A percentile compares a stretch with the other conserved stretches of the same genome.
These are phyloP conservation scores for Paelopatides confundens DNA, from an alignment of 53 echinoderm and acorn worm species.

Conservation along the genomic window DNA sequence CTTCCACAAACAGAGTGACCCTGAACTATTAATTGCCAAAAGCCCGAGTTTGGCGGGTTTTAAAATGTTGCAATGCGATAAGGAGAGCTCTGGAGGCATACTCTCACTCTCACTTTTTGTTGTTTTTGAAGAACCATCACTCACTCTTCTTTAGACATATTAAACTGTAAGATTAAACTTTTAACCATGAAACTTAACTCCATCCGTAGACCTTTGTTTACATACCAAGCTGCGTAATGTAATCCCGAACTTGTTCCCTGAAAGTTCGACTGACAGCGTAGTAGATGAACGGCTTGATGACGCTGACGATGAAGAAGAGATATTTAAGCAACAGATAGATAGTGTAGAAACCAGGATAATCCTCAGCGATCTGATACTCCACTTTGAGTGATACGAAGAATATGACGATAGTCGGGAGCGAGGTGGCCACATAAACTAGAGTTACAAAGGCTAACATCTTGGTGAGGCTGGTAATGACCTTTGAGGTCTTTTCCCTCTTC, in stretches of 20 bases:
- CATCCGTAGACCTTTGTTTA: neutral
- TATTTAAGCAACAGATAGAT: slow-evolving; percentile 13
- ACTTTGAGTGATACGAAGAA: neutral
- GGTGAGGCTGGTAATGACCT: slow-evolving; percentile 34
- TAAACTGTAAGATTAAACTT: too few relatives aligned
- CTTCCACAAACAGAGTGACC: too few relatives aligned
- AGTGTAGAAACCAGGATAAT: neutral
- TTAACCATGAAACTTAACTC: too few relatives aligned
- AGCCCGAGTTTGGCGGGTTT: too few relatives aligned
- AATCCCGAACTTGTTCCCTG: slow-evolving; percentile 28
- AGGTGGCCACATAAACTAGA: slow-evolving; percentile 25
- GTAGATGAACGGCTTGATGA: slow-evolving; percentile 31
- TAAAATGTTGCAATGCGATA: too few relatives aligned
- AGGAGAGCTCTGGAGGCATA: too few relatives aligned
- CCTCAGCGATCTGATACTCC: neutral
- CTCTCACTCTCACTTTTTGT: too few relatives aligned
- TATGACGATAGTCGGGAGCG: slow-evolving; percentile 27
- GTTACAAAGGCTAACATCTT: slow-evolving; percentile 20
- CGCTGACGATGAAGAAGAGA: slow-evolving; percentile 24
- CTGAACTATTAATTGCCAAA: too few relatives aligned
- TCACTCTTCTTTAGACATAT: too few relatives aligned
- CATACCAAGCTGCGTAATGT: neutral
- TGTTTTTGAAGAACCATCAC: too few relatives aligned
- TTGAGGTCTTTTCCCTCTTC: slow-evolving; percentile 3
- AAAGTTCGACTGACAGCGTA: slow-evolving; percentile 34